Evolutionary conservation across 2,113 vertebrate species (phyloP), one percentile per base, ranked within the genome.

Genomic region (Connochaetes taurinus): DNA sequence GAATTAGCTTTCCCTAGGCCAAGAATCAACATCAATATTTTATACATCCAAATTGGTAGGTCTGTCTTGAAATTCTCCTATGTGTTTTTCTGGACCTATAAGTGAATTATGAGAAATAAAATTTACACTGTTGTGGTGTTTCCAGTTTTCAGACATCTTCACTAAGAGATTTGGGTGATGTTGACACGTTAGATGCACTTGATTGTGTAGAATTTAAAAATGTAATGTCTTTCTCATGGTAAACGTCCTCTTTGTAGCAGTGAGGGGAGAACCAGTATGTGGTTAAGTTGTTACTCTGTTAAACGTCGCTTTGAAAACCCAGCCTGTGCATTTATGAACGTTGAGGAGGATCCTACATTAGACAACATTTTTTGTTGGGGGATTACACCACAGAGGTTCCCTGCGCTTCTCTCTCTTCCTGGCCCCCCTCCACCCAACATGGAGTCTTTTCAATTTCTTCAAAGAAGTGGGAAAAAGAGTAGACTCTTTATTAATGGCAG

Each of bases 401-500:
- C 98, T 98, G 96, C 95, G 96, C 98, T 98, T 98, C 98, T 99
- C 97, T 98, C 98, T 97, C 92, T 94, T 97, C 98, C 98, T 97
- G 95, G 57, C 98, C 98, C 97, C 97, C 98, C 98, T 95, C 78
- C 45, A 97, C 86, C 98, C 97, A 98, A 98, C 98, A 98, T 98
- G 98, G 98, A 98, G 98, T 96, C 98, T 98, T 99, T 99, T 99
- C 98, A 99, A 98, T 97, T 98, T 98, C 98, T 99, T 99, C 99
- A 99, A 99, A 99, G 99, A 99, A 98, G 87, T 98, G 91, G 96
- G 81, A 74, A 94, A 98, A 98, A 98, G 98, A 98, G 98, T 92
- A 97, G 98, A 98, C 98, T 98, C 98, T 99, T 99, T 99, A 99
- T 99, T 99, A 99, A 99, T 99, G 98, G 98, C 95, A 98, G 98